Conservation (phyloP, 2,797 vertebrate species). For the Diglossa cyanea region DNA sequence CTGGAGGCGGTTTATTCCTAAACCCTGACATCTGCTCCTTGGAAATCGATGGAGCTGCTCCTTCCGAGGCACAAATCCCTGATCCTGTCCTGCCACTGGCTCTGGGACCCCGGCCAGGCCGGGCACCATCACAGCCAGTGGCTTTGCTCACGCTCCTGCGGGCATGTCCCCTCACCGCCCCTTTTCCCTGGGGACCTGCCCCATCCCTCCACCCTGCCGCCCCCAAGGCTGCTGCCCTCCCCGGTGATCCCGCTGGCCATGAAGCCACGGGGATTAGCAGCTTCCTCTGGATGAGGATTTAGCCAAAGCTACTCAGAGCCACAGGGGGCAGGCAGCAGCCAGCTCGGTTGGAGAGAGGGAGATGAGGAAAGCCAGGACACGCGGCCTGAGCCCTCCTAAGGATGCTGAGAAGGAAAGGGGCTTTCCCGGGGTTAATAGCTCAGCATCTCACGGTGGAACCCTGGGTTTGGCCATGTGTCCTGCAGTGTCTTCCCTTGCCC, state of each 20-base stretch:
- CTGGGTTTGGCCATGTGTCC: neutral
- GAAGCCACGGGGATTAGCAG: neutral
- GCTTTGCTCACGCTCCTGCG: rapidly evolving
- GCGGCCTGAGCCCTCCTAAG: neutral
- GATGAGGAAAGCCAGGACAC: neutral
- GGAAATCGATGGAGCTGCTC: neutral
- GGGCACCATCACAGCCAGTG: rapidly evolving
- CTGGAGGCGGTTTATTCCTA: neutral
- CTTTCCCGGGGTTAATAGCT: neutral
- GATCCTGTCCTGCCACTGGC: neutral
- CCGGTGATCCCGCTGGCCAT: rapidly evolving
- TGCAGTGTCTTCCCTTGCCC: neutral
- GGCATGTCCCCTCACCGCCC: rapidly evolving
- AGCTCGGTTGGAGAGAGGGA: neutral
- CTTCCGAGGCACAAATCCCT: neutral
- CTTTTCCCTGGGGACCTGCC: neutral
- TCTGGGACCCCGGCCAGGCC: neutral
- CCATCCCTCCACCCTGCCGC: neutral
- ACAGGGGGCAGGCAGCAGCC: rapidly evolving
- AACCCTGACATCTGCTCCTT: neutral
- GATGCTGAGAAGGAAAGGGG: neutral
- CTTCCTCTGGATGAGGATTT: neutral
- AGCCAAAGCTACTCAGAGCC: slow-evolving; percentile 33
- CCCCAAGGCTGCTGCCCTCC: neutral
- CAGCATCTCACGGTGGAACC: neutral